These are phyloP conservation scores for Cossypha dichroa DNA, from an alignment of 2,797 vertebrate species.

Conservation along the genomic window DNA sequence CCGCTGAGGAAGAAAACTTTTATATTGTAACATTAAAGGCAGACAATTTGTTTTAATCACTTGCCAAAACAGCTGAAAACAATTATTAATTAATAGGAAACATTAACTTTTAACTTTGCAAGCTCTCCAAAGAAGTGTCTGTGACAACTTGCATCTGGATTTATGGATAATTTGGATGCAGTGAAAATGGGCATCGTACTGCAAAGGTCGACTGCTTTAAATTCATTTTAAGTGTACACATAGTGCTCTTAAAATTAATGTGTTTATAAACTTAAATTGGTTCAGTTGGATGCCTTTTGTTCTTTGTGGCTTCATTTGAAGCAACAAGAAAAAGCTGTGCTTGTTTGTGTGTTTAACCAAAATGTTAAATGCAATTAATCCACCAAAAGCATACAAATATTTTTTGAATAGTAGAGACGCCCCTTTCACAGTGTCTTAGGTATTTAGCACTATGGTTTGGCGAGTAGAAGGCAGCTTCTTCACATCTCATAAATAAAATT, in stretches of 20 bases:
- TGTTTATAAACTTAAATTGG: conserved; percentile 69
- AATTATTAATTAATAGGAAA: conserved; percentile 94
- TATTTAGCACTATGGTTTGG: conserved; percentile 55
- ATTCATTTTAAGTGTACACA: conserved; percentile 69
- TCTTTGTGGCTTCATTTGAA: conserved; percentile 72
- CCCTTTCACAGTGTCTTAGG: conserved; percentile 47
- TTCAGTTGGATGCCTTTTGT: conserved; percentile 68
- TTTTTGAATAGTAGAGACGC: conserved; percentile 30
- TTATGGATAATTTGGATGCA: conserved; percentile 72
- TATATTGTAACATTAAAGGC: conserved; percentile 76
- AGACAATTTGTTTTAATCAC: conserved; percentile 79
- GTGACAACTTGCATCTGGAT: conserved; percentile 77
- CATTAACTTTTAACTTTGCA: conserved; percentile 81
- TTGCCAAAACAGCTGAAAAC: conserved; percentile 89
- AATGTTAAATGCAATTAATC: conserved; percentile 58
- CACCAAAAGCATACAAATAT: conserved; percentile 47
- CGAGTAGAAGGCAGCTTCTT: conserved; percentile 39
- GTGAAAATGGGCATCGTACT: conserved; percentile 53
- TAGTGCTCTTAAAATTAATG: conserved; percentile 67
- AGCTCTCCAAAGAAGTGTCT: conserved; percentile 75
- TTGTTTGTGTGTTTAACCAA: conserved; percentile 68
- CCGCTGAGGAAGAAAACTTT: conserved; percentile 66
- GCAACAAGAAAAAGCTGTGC: conserved; percentile 64
- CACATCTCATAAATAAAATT: conserved; percentile 55
- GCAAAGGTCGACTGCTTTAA: conserved; percentile 62